These are phyloP conservation scores for Microctenopoma lineatum DNA, from an alignment of 2,797 vertebrate species.

Conservation along the genomic window DNA sequence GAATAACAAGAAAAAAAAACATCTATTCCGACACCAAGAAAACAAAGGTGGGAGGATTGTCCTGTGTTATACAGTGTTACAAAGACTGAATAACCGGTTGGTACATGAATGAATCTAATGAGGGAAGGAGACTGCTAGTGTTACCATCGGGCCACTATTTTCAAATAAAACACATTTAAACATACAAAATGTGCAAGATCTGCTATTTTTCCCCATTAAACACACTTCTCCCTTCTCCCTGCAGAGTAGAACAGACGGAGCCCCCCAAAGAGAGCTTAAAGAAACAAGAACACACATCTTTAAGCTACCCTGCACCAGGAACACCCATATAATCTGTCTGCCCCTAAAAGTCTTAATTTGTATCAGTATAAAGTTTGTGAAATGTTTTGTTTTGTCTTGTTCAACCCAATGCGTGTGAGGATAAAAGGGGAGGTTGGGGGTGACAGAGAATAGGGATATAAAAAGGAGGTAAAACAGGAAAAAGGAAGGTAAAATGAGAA, in stretches of 20 bases:
- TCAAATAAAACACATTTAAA: not conserved
- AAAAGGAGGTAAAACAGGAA: slow-evolving; percentile 1
- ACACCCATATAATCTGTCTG: slow-evolving; percentile 15
- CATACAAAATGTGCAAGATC: not conserved
- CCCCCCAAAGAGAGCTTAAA: not conserved
- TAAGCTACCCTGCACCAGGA: slow-evolving; percentile 10
- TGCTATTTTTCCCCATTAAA: not conserved
- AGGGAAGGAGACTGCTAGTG: slow-evolving; percentile 1
- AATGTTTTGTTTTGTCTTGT: slow-evolving; percentile 36
- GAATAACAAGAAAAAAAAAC: slow-evolving; percentile 20
- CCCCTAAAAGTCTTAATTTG: slow-evolving; percentile 26
- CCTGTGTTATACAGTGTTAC: not conserved
- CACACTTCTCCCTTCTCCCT: slow-evolving; percentile 1
- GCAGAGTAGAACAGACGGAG: slow-evolving; percentile 13
- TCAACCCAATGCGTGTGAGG: slow-evolving; percentile 29
- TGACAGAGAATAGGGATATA: not conserved
- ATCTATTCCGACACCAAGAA: slow-evolving; percentile 3
- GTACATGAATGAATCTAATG: slow-evolving; percentile 1
- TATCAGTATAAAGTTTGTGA: slow-evolving; percentile 30
- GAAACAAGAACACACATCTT: slow-evolving; percentile 13
- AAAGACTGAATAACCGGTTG: not conserved
- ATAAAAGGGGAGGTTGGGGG: not conserved
- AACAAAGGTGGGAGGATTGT: slow-evolving; percentile 36
- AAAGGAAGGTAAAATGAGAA: slow-evolving; percentile 41
- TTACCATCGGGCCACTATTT: slow-evolving; percentile 15